Base-by-base conservation (phyloP, 2,888 invertebrate species). In the Lottia gigantea region DNA sequence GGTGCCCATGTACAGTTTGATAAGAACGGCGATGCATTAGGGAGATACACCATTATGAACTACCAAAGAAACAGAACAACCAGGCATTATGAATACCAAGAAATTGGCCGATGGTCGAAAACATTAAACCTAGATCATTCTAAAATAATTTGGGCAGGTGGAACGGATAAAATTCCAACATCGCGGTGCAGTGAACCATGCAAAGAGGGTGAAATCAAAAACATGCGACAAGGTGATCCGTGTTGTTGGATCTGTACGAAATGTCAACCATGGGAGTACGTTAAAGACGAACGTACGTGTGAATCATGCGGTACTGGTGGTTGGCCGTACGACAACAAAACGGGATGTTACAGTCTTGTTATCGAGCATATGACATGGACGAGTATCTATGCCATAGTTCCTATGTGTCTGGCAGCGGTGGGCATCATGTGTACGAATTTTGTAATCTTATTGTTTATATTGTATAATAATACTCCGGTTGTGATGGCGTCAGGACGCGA, bases 391-490 rank as follows among this genome's bases (percentile, higher is more conserved):
- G 92, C 93, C 15, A 89, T 93, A 62, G 90, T 91, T 19, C 93
- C 93, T 0, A 90, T 92, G 68, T 90, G 89, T 23, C 91, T 93
- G 74, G 91, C 93, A 2, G 90, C 91, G 64, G 80, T 93, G 14
- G 93, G 93, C 0, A 92, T 93, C 66, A 74, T 91, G 16, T 87
- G 91, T 74, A 93, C 93, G 0, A 82, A 91, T 15, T 88, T 91
- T 46, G 92, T 93, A 19, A 92, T 92, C 64, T 89, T 90, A 7
- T 85, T 92, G 1, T 92, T 93, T 85, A 90, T 93, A 67, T 90
- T 90, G 68, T 91, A 92, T 84, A 91, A 92, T 74, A 92, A 93
- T 83, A 93, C 92, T 0, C 92, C 92, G 12, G 89, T 93, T 64
- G 92, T 93, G 8, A 90, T 92, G 82, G 90, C 90, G 2, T 91